phyloP scores from a whole-genome alignment of 1,140 invertebrate species.

The Drosophila tani region DNA sequence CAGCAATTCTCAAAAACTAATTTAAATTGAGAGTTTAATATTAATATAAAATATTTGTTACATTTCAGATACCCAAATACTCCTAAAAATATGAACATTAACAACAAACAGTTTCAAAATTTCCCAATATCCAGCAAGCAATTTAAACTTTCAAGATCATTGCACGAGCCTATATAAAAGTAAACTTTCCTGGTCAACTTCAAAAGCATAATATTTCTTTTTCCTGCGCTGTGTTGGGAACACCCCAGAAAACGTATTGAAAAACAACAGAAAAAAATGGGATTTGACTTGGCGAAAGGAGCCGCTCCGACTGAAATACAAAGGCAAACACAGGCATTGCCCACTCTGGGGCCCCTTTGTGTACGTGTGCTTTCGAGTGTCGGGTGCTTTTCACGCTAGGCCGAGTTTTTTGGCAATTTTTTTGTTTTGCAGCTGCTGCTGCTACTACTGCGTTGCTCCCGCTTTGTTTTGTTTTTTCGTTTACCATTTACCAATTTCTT shows the following conservation, averaged over 20 bases:
- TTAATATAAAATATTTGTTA: too few relatives aligned
- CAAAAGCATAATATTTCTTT: constrained; percentile 13
- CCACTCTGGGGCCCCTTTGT: constrained; percentile 41
- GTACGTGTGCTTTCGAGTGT: constrained; percentile 32
- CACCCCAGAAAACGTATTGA: constrained; percentile 21
- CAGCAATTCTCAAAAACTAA: too few relatives aligned
- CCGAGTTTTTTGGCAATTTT: constrained; percentile 58
- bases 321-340: constrained; percentile 48
- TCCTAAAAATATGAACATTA: background rate
- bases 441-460: background rate
- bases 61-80: background rate
- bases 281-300: constrained; percentile 40
- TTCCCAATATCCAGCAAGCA: too few relatives aligned
- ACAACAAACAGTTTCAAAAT: background rate
- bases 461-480: constrained; percentile 42
- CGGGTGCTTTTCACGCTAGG: constrained; percentile 61
- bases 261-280: constrained; percentile 25
- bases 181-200: constrained; percentile 1
- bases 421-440: constrained; percentile 2
- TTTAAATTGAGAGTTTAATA: too few relatives aligned
- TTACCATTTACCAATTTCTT: constrained; percentile 73
- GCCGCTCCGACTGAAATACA: constrained; percentile 25
- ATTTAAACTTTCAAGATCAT: constrained; percentile 13
- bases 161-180: background rate
- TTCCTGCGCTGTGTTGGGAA: background rate